Evolutionary conservation across 2,888 invertebrate genomes (phyloP).

Genomic region (Calliscelio sp.): DNA sequence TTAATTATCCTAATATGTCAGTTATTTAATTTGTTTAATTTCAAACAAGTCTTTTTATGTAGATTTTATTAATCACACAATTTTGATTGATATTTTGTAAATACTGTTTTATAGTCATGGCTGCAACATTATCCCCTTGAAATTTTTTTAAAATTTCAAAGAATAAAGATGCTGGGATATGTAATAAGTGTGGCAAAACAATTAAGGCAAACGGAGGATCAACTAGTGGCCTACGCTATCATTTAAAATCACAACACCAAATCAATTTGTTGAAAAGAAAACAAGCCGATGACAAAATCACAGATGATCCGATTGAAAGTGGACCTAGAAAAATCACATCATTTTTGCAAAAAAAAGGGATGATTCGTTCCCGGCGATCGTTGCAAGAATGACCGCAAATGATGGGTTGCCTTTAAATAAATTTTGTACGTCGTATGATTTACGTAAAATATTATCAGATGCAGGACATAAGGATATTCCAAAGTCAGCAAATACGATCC

Average conservation of each 20-base stretch:
- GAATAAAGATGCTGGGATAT: conserved; percentile 12
- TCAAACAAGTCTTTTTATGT: background rate
- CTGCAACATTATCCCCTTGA: conserved; percentile 19
- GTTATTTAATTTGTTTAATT: background rate
- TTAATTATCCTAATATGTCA: too few relatives aligned
- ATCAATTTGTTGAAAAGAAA: conserved; percentile 27
- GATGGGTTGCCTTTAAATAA: conserved; percentile 21
- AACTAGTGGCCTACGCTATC: conserved; percentile 17
- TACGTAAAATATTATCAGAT: conserved; percentile 5
- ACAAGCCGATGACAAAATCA: background rate
- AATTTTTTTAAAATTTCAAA: conserved; percentile 15
- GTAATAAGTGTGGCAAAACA: conserved; percentile 28
- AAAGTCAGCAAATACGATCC: conserved; percentile 16
- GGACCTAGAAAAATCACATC: too few relatives aligned
- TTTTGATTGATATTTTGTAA: too few relatives aligned
- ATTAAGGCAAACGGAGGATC: conserved; percentile 23
- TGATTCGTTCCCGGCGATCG: conserved; percentile 17
- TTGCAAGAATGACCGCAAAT: conserved; percentile 30
- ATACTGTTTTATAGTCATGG: conserved; percentile 29
- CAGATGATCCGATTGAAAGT: too few relatives aligned
- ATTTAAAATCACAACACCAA: conserved; percentile 21
- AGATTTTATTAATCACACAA: too few relatives aligned
- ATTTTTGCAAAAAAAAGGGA: conserved; percentile 5
- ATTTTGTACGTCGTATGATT: conserved; percentile 35
- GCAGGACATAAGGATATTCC: conserved; percentile 22